phyloP scores from a whole-genome alignment of 2,888 invertebrate genomes.

The Heliconius erato region DNA sequence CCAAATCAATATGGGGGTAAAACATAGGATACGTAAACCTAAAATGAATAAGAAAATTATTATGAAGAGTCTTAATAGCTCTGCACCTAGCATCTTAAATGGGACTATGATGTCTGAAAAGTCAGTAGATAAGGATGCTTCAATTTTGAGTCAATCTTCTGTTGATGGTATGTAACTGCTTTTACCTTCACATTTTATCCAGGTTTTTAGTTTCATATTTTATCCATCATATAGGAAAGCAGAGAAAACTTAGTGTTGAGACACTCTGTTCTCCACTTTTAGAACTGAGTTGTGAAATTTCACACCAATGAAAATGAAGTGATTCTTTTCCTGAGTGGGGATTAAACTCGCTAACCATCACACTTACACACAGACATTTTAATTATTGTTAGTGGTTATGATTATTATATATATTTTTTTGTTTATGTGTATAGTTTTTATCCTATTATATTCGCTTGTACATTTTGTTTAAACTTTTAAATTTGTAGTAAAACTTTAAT shows the following conservation, averaged over 20 bases:
- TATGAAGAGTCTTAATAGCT: conserved; percentile 54
- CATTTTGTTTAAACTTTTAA: too few species aligned
- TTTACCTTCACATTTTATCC: neutral
- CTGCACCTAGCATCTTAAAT: conserved; percentile 52
- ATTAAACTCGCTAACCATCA: neutral
- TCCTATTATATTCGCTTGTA: neutral
- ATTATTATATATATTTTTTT: neutral
- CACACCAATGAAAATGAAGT: too few species aligned
- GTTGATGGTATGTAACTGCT: conserved; percentile 65
- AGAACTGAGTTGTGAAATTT: too few species aligned
- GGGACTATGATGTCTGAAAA: conserved; percentile 56
- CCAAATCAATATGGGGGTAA: conserved; percentile 88
- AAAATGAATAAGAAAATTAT: conserved; percentile 76
- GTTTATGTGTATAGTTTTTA: too few species aligned
- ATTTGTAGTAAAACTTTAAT: neutral
- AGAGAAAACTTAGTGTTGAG: too few species aligned
- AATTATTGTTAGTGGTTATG: too few species aligned
- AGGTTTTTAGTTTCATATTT: too few species aligned
- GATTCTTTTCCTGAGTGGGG: too few species aligned
- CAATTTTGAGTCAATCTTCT: conserved; percentile 68
- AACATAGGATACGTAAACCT: conserved; percentile 87
- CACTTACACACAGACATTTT: too few species aligned
- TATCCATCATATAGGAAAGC: too few species aligned
- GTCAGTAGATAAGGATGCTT: conserved; percentile 48
- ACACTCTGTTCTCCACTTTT: too few species aligned